These are phyloP conservation scores for Drosophila melanocephala DNA, from an alignment of 2,888 invertebrate genomes.

Conservation along the genomic window DNA sequence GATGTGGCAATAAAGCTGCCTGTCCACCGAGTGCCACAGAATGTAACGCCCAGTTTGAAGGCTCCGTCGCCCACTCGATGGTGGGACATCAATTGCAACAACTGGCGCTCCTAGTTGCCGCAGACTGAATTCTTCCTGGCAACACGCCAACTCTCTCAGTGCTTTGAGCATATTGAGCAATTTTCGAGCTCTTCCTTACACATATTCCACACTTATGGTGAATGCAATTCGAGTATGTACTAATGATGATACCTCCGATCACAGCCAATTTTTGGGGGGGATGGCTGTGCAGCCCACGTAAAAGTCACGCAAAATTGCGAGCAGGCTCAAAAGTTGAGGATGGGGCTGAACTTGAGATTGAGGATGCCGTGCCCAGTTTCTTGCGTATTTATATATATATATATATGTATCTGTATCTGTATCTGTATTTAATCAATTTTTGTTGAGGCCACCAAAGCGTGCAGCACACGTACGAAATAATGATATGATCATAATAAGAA, in stretches of 20 bases:
- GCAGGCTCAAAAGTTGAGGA: not conserved
- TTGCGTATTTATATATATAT: constrained; percentile 10
- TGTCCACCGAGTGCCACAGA: constrained; percentile 12
- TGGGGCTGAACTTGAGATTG: not conserved
- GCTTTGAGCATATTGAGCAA: constrained; percentile 64
- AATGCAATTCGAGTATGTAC: constrained; percentile 52
- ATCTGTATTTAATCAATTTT: constrained; percentile 39
- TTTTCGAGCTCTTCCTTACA: constrained; percentile 37
- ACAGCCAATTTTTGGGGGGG: constrained; percentile 59
- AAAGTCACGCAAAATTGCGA: constrained; percentile 64
- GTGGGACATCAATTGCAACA: constrained; percentile 1
- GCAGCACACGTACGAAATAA: constrained; percentile 69
- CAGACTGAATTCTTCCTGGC: constrained; percentile 16
- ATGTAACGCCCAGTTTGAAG: constrained; percentile 27
- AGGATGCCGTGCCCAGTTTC: constrained; percentile 37
- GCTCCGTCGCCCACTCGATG: constrained; percentile 56
- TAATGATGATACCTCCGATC: constrained; percentile 62
- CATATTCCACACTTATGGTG: constrained; percentile 19
- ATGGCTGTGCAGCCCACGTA: constrained; percentile 53
- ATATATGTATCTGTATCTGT: not conserved
- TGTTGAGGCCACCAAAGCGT: constrained; percentile 53
- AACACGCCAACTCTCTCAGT: constrained; percentile 46
- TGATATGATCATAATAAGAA: constrained; percentile 38
- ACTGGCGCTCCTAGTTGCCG: constrained; percentile 63
- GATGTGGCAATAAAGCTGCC: constrained; percentile 1